Percentiles rank a stretch among this genome's conserved stretches.
Conservation (phyloP, 2,888 invertebrate species). For the Eristalis arbustorum region DNA sequence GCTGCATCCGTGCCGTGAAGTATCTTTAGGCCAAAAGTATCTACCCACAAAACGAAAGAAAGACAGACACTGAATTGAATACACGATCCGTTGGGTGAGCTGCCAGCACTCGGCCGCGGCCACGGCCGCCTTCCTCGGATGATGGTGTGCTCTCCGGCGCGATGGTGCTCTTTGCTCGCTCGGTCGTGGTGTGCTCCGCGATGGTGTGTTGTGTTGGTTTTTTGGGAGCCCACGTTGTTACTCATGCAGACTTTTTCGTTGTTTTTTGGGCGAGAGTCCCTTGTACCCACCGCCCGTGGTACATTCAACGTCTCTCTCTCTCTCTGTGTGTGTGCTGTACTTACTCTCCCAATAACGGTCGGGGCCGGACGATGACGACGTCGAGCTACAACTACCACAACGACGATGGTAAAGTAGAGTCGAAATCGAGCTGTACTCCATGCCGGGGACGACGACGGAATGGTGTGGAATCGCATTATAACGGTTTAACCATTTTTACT, state of each 20-base stretch:
- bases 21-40: conserved; percentile 49
- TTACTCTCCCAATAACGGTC: conserved; percentile 63
- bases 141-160: background rate
- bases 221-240: background rate
- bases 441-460: conserved; percentile 32
- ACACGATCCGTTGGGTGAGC: conserved; percentile 24
- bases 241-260: conserved; percentile 16
- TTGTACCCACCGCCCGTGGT: background rate
- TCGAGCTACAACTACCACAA: background rate
- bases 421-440: background rate
- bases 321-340: conserved; percentile 1
- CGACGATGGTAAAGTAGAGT: background rate
- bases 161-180: background rate
- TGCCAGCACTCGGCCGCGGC: conserved; percentile 22
- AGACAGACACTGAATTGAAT: background rate
- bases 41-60: conserved; percentile 38
- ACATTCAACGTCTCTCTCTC: background rate
- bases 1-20: background rate
- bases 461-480: conserved; percentile 64
- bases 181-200: background rate
- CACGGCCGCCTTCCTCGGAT: background rate
- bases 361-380: background rate
- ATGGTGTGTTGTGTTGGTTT: background rate
- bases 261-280: conserved; percentile 29
- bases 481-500: conserved; percentile 63